Evolutionary conservation across 2,797 vertebrate species (phyloP).

Genomic region (Pipistrellus pygmaeus): DNA sequence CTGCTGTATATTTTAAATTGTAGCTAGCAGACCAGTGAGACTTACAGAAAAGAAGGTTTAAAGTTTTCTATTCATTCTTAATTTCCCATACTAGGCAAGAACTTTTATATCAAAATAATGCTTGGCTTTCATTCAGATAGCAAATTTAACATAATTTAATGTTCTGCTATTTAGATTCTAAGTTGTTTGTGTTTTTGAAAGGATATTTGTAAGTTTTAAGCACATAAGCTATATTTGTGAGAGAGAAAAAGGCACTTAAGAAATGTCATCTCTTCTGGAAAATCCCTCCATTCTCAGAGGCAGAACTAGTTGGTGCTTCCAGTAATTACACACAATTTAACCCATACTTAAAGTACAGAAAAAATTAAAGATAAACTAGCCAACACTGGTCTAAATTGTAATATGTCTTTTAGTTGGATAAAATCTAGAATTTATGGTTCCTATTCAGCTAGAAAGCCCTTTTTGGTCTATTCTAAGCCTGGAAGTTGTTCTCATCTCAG

Average conservation of each 20-base stretch:
- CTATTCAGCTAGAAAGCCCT: neutral
- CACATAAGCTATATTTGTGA: conserved; percentile 56
- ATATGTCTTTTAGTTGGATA: neutral
- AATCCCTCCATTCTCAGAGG: conserved; percentile 16
- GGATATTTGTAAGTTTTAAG: conserved; percentile 43
- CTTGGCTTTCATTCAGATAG: conserved; percentile 13
- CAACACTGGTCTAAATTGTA: neutral
- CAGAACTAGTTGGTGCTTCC: conserved; percentile 30
- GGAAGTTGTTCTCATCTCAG: neutral
- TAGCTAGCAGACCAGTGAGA: neutral
- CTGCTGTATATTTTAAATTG: neutral
- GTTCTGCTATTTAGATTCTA: neutral
- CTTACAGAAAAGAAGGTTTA: neutral
- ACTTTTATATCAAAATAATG: conserved; percentile 35
- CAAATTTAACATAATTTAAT: conserved; percentile 21
- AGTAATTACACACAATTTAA: conserved; percentile 32
- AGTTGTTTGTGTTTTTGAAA: conserved; percentile 44
- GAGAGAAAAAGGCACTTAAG: conserved; percentile 34
- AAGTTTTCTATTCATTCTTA: neutral
- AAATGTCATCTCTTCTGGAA: conserved; percentile 68
- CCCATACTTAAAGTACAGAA: neutral
- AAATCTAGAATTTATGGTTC: neutral
- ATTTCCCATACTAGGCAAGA: conserved; percentile 32
- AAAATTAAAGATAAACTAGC: conserved; percentile 35
- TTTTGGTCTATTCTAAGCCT: neutral